Evolutionary conservation across 2,113 vertebrate genomes (phyloP).

Genomic region (Lontra canadensis): DNA sequence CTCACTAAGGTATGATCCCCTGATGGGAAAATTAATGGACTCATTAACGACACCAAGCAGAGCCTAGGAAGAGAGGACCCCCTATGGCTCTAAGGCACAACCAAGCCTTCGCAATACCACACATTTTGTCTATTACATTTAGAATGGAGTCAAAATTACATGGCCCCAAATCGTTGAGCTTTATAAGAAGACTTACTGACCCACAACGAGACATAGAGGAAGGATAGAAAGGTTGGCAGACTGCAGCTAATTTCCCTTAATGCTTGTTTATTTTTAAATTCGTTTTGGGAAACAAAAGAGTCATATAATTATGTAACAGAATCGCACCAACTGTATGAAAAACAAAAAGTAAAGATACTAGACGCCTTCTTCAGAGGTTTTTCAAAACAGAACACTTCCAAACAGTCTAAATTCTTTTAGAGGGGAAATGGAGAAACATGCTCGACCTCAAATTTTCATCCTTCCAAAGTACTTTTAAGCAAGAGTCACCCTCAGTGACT

Average conservation of each 20-base stretch:
- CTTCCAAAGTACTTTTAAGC: not conserved
- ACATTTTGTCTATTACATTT: not conserved
- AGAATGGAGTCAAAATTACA: not conserved
- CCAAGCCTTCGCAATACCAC: not conserved
- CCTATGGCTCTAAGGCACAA: not conserved
- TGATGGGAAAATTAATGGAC: not conserved
- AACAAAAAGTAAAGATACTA: slow-evolving; percentile 11
- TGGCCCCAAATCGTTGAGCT: not conserved
- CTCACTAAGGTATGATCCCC: not conserved
- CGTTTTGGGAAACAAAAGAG: slow-evolving; percentile 19
- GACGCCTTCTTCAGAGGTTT: not conserved
- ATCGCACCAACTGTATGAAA: not conserved
- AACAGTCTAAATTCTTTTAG: slow-evolving; percentile 20
- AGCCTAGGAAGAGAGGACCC: not conserved
- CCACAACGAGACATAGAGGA: not conserved
- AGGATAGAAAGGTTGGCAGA: not conserved
- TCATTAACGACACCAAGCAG: not conserved
- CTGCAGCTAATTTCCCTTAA: not conserved
- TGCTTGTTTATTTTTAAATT: not conserved
- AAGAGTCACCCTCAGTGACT: slow-evolving; percentile 31
- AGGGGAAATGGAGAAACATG: not conserved
- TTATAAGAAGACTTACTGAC: not conserved
- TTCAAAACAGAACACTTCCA: not conserved
- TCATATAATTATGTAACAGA: slow-evolving; percentile 16
- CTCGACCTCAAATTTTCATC: not conserved